Evolutionary conservation across 1,140 invertebrate genomes (phyloP).

Genomic region (Leptonema lineaticorne): DNA sequence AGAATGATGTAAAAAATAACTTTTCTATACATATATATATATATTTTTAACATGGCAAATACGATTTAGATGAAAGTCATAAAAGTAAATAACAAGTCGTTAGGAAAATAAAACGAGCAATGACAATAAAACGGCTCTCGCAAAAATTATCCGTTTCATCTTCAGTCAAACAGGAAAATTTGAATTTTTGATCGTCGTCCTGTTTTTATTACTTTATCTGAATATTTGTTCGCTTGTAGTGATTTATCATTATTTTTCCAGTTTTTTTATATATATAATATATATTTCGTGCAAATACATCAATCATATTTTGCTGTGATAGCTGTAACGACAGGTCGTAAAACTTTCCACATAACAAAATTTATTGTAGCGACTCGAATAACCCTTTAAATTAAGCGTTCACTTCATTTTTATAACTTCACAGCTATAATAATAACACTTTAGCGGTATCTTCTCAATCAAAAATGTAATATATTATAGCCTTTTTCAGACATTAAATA

Average conservation of each 20-base stretch:
- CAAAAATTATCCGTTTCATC: background rate
- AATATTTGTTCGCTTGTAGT: no score
- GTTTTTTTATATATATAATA: no score
- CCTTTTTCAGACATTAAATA: no score
- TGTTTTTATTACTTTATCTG: no score
- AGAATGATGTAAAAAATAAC: no score
- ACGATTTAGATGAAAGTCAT: background rate
- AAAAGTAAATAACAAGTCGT: background rate
- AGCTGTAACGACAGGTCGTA: background rate
- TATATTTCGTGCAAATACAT: background rate
- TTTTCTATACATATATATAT: no score
- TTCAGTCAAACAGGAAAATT: background rate
- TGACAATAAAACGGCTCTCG: background rate
- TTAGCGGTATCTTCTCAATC: no score
- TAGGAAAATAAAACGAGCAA: background rate
- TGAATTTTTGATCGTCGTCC: conserved; percentile 2
- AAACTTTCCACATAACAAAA: background rate
- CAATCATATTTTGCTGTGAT: background rate
- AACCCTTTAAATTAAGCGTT: background rate
- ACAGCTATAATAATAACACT: no score
- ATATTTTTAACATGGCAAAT: background rate
- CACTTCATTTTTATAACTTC: background rate
- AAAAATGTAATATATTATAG: no score
- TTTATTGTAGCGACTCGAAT: background rate
- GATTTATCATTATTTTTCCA: background rate